These are phyloP conservation scores for Octomys mimax DNA, from an alignment of 2,797 vertebrate genomes.

Conservation along the genomic window DNA sequence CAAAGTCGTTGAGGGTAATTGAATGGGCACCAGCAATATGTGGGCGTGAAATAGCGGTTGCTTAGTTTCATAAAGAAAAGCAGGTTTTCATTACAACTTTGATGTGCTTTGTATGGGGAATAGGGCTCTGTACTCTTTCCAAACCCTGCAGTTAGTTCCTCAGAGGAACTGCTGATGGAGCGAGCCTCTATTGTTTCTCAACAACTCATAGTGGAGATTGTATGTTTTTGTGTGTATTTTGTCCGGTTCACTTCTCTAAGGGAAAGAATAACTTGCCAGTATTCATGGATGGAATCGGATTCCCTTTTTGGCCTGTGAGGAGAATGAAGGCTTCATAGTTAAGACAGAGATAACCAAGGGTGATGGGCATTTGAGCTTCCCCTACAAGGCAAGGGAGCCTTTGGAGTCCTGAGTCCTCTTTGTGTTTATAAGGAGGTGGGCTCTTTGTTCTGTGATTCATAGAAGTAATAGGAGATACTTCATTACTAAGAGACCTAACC, in stretches of 20 bases:
- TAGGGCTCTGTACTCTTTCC: conserved; percentile 37
- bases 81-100: conserved; percentile 75
- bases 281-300: conserved; percentile 40
- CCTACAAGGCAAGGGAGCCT: conserved; percentile 40
- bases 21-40: conserved; percentile 65
- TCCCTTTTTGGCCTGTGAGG: conserved; percentile 63
- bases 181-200: conserved; percentile 60
- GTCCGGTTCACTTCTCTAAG: conserved; percentile 56
- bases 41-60: conserved; percentile 82
- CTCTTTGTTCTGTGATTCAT: conserved; percentile 53
- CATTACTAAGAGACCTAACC: background rate
- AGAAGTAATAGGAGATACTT: conserved; percentile 30
- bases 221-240: conserved; percentile 44
- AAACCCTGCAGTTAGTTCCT: conserved; percentile 48
- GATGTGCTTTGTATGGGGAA: conserved; percentile 44
- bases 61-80: conserved; percentile 74
- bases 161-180: conserved; percentile 38
- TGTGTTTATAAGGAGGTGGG: background rate
- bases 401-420: background rate
- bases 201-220: conserved; percentile 9
- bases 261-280: conserved; percentile 57
- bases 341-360: conserved; percentile 26
- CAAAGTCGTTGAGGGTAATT: conserved; percentile 71
- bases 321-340: conserved; percentile 18
- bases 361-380: conserved; percentile 50